Conservation (phyloP, 2,888 invertebrate genomes). For the Xestia rhomboidea region DNA sequence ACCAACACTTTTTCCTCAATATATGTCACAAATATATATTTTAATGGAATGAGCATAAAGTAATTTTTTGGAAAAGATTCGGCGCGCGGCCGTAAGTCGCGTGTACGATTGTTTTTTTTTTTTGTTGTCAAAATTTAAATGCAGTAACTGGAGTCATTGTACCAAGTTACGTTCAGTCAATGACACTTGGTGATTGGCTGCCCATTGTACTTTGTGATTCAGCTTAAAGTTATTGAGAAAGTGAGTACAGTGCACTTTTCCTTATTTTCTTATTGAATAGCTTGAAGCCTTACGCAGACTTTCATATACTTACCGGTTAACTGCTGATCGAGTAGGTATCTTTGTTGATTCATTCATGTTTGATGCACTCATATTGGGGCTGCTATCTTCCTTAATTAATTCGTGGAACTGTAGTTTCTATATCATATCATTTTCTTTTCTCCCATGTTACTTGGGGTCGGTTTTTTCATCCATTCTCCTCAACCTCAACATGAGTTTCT, state of each 20-base stretch:
- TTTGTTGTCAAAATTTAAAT: slow-evolving; percentile 38
- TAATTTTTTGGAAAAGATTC: slow-evolving; percentile 3
- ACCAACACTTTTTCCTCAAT: background rate
- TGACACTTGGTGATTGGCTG: slow-evolving; percentile 54
- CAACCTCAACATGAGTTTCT: background rate
- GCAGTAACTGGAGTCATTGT: slow-evolving; percentile 41
- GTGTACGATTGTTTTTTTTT: slow-evolving; percentile 10
- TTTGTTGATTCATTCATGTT: background rate
- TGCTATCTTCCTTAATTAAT: background rate
- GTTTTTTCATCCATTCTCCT: too few species aligned
- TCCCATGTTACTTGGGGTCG: too few species aligned
- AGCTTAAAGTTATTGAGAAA: slow-evolving; percentile 54
- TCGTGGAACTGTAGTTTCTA: background rate
- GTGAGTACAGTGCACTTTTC: slow-evolving; percentile 32
- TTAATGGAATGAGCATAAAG: background rate
- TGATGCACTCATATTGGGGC: too few species aligned
- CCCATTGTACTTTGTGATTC: slow-evolving; percentile 58
- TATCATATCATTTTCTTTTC: too few species aligned
- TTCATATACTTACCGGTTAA: background rate
- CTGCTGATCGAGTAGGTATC: background rate
- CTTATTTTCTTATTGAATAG: slow-evolving; percentile 29
- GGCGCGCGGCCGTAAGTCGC: background rate
- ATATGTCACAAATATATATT: background rate
- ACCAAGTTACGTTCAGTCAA: slow-evolving; percentile 56
- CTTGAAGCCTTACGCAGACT: slow-evolving; percentile 28